phyloP scores from a whole-genome alignment of 2,797 vertebrate genomes.

The Triplophysa yarkandensis region DNA sequence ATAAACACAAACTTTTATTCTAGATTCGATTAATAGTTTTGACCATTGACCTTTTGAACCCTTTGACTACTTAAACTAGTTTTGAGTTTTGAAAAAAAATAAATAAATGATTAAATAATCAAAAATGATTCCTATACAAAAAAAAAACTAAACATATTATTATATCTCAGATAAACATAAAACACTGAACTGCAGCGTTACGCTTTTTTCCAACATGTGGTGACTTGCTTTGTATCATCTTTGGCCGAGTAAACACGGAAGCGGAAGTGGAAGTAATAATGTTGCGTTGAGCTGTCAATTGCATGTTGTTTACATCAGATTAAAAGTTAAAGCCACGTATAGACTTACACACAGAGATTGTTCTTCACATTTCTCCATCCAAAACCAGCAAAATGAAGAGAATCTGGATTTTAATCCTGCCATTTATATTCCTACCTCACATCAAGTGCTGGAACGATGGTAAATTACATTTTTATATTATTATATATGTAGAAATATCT shows the following conservation, averaged over 20 bases:
- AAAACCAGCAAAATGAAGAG: conserved; percentile 4
- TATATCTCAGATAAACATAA: no score
- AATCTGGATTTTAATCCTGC: neutral
- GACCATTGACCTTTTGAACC: no score
- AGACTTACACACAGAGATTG: neutral
- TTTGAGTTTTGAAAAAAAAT: no score
- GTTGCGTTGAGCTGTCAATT: conserved; percentile 19
- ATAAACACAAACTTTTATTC: no score
- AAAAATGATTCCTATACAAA: no score
- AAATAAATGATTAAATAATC: no score
- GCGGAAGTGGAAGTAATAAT: conserved; percentile 25
- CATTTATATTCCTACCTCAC: conserved; percentile 40
- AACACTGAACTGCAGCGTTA: no score
- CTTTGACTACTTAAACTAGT: no score
- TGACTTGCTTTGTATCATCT: no score
- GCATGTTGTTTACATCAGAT: conserved; percentile 25
- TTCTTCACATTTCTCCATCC: neutral
- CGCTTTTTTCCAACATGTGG: neutral
- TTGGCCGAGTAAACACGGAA: conserved; percentile 29
- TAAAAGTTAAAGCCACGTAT: neutral
- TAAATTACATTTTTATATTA: conserved; percentile 22
- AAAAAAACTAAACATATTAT: no score
- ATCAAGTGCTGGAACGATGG: conserved; percentile 63
- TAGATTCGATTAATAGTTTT: no score
- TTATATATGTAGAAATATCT: no score